Evolutionary conservation across 53 echinoderm and acorn worm genomes (phyloP), one percentile per base, ranked within the genome.

Genomic region (Luidia sarsii): DNA sequence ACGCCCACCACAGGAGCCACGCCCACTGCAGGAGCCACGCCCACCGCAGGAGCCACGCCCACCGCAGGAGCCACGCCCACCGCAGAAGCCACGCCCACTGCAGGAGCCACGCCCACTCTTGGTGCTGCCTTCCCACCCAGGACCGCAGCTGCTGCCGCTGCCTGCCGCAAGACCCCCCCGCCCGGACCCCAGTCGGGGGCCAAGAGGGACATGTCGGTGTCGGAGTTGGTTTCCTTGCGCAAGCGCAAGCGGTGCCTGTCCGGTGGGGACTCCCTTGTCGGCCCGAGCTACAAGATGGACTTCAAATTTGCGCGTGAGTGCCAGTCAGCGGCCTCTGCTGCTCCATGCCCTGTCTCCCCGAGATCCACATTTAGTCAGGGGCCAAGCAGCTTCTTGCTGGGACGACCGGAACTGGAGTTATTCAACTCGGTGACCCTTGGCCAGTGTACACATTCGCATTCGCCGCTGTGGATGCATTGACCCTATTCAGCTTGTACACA

Each of bases 301-400:
- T 83, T 70, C 50, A 83, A 83, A 61, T 57, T 70, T 83, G 57
- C 70, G 22, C 70, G 83, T 83, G 50, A 83, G 83, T 83, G 14
- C 10, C 8, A 41, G 41, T 41, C 41, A 41, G 16, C 7, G 57
- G n/a, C n/a, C n/a, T n/a, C n/a, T n/a, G n/a, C 11, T 48, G 49
- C 11, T 11, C 49, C 11, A 18, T 18, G 11, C 18, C 11, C 49
- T 13, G 49, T 11, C 49, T 48, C 11, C 49, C 11, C 18, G 49
- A 13, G 18, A 18, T 18, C 49, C 18, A 48, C 18, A 11, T 48
- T 11, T 18, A 48, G 11, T n/a, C n/a, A n/a, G n/a, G n/a, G n/a
- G n/a, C n/a, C n/a, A n/a, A n/a, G n/a, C n/a, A n/a, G n/a, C n/a
- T n/a, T n/a, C n/a, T n/a, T n/a, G n/a, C n/a, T n/a, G n/a, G n/a